These are phyloP conservation scores for Cyaniris semiargus DNA, from an alignment of 2,888 invertebrate species.

Conservation along the genomic window DNA sequence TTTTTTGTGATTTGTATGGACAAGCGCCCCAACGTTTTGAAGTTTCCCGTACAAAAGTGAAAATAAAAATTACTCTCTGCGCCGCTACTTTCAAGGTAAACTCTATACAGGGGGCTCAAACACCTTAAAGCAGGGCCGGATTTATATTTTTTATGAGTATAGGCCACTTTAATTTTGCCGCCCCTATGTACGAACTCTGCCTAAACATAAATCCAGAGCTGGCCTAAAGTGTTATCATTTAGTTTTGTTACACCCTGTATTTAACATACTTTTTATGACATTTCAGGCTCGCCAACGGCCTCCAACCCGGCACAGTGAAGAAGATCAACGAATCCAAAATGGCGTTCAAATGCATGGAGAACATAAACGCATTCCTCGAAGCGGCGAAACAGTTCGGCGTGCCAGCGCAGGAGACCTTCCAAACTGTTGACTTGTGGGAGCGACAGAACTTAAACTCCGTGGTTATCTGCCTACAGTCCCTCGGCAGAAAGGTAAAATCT, in stretches of 20 bases:
- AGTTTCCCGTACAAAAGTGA: no score
- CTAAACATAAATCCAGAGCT: no score
- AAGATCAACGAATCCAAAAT: conserved; percentile 94
- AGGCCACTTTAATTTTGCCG: no score
- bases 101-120: no score
- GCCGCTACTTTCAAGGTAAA: no score
- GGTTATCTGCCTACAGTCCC: conserved; percentile 95
- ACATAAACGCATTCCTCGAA: conserved; percentile 95
- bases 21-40: no score
- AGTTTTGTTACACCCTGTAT: not conserved
- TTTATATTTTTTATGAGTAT: no score
- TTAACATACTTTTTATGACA: not conserved
- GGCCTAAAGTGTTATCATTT: no score
- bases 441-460: conserved; percentile 97
- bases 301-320: conserved; percentile 92
- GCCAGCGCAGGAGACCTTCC: conserved; percentile 96
- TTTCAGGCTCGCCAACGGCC: conserved; percentile 90
- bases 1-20: no score
- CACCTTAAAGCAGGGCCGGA: no score
- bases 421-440: conserved; percentile 98
- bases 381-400: conserved; percentile 93
- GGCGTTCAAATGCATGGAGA: conserved; percentile 99
- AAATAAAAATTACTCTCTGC: no score
- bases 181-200: no score
- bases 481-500: conserved; percentile 92